phyloP scores from a whole-genome alignment of 2,888 invertebrate genomes.

The Parasteatoda lunata region DNA sequence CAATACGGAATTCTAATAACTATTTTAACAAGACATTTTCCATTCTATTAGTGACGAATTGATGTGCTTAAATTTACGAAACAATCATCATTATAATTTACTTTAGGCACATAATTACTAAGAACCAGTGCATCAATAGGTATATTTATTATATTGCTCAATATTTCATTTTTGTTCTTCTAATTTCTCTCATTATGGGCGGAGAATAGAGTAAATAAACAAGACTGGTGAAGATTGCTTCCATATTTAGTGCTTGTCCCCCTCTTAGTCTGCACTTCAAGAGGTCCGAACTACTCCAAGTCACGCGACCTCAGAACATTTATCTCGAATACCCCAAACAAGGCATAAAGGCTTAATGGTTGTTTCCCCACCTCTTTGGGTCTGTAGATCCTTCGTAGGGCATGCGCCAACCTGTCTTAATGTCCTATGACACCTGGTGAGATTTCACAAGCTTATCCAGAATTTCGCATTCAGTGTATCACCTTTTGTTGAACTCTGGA shows the following conservation, averaged over 20 bases:
- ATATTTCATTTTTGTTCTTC: background rate
- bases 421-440: constrained; percentile 37
- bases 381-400: background rate
- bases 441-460: constrained; percentile 14
- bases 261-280: constrained; percentile 10
- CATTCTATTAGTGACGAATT: no score
- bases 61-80: no score
- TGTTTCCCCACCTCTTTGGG: constrained; percentile 14
- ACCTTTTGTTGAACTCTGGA: background rate
- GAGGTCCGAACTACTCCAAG: constrained; percentile 24
- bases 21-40: no score
- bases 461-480: constrained; percentile 30
- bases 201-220: constrained; percentile 6
- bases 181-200: background rate
- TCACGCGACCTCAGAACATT: constrained; percentile 33
- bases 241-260: constrained; percentile 38
- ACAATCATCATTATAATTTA: no score
- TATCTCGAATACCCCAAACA: background rate
- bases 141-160: background rate
- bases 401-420: constrained; percentile 28
- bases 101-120: no score
- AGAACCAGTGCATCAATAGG: no score
- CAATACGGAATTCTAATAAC: no score
- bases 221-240: constrained; percentile 23
- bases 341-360: constrained; percentile 34